Base-by-base conservation (phyloP, 2,888 invertebrate genomes). In the Temnothorax ravouxi region DNA sequence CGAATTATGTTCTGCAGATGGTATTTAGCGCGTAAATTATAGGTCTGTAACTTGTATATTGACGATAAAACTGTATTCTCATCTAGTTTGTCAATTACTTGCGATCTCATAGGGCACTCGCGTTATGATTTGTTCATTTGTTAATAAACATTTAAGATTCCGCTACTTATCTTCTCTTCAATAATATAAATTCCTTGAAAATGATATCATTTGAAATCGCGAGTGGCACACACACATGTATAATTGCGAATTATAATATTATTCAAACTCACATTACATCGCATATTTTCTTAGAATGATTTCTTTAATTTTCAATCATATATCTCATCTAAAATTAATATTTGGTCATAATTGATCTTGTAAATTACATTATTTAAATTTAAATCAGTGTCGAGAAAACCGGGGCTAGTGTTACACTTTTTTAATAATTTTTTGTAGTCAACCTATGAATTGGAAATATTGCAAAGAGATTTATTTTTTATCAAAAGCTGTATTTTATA, bases 1-100 rank as follows among this genome's bases (percentile, higher is more conserved):
- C 72, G 79, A 80, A 72, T 80, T 80, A 80, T 59, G 79, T 80
- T 71, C 47, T 61, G 72, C 50, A 80, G 72, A 80, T 80, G 72
- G 38, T 80, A 80, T 80, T 56, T 71, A 79, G 47, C n/a, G 71
- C 34, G 69, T 77, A 69, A 77, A 56, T 80, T 72, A 80, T 59
- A 25, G 59, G 61, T 72, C 21, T 71, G 56, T 79, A 67, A 38
- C 59, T 59, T n/a, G n/a, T n/a, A n/a, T n/a, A n/a, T n/a, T 44
- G 5, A 25, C 72, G 72, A 72, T 80, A 80, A 61, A 29, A 44
- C 34, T 47, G 34, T 18, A 72, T 34, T 80, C 47, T 34, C 50
- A 29, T 61, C 34, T 71, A 56, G 34, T 71, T 80, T 25, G 79
- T 80, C 72, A 69, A 34, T 47, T 80, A 47, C 21, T 13, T 34